Conservation (phyloP, 2,888 invertebrate species). For the Oscheius onirici region DNA sequence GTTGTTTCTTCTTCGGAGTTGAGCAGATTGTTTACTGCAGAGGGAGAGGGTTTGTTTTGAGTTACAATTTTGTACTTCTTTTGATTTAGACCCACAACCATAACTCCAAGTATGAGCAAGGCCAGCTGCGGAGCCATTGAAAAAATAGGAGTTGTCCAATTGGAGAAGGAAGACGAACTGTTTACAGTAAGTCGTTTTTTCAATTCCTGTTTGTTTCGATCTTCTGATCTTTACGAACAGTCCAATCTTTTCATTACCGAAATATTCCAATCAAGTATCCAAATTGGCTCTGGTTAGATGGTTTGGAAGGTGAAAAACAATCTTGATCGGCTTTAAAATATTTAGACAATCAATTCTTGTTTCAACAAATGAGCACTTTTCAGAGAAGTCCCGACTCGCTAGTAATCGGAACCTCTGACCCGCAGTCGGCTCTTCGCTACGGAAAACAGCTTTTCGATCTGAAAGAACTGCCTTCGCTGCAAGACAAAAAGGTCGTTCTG, state of each 20-base stretch:
- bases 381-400: not conserved
- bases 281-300: too few species aligned
- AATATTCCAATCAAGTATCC: too few species aligned
- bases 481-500: constrained; percentile 1
- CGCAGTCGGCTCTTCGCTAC: not conserved
- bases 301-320: too few species aligned
- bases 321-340: too few species aligned
- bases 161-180: constrained; percentile 13
- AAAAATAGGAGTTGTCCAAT: constrained; percentile 40
- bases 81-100: constrained; percentile 41
- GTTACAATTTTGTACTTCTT: not conserved
- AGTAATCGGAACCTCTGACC: constrained; percentile 21
- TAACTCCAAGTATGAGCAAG: constrained; percentile 56
- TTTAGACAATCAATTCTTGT: too few species aligned
- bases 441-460: not conserved
- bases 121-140: constrained; percentile 55
- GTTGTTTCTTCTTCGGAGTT: constrained; percentile 49
- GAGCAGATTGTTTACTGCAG: constrained; percentile 43
- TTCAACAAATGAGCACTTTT: too few species aligned
- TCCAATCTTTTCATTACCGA: too few species aligned
- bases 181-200: not conserved
- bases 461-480: not conserved
- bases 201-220: not conserved
- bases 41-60: constrained; percentile 39
- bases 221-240: too few species aligned